These are phyloP conservation scores for Psittacula echo DNA, from an alignment of 2,797 vertebrate species.

Conservation along the genomic window DNA sequence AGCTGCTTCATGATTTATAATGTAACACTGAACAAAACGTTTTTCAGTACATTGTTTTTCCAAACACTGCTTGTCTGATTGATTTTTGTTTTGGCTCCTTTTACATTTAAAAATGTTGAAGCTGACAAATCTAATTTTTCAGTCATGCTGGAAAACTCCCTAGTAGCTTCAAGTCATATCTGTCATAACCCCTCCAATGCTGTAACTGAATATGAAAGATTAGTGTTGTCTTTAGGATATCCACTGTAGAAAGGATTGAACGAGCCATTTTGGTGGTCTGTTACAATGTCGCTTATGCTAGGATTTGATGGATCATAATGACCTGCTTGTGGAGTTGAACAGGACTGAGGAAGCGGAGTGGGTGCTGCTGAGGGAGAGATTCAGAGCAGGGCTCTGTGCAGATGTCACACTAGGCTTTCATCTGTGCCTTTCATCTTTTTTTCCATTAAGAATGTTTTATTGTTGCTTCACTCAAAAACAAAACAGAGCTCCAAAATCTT, in stretches of 20 bases:
- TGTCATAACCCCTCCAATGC: background rate
- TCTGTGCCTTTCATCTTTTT: background rate
- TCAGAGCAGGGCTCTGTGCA: background rate
- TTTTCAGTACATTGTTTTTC: background rate
- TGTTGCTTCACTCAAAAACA: background rate
- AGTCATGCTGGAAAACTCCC: background rate
- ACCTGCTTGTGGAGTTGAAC: background rate
- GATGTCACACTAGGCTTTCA: background rate
- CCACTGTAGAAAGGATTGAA: background rate
- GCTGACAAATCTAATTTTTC: background rate
- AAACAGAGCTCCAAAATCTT: background rate
- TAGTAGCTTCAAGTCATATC: background rate
- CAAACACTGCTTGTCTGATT: background rate
- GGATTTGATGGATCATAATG: background rate
- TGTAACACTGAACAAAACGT: background rate
- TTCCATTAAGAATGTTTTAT: background rate
- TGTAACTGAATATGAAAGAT: background rate
- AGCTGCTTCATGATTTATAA: background rate
- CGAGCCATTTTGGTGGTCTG: background rate
- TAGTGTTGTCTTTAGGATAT: background rate
- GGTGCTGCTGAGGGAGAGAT: background rate
- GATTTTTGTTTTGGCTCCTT: background rate
- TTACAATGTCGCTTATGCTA: background rate
- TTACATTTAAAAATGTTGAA: background rate
- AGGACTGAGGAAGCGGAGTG: rapidly evolving